These are phyloP conservation scores for Sigmodon hispidus DNA, from an alignment of 2,113 vertebrate genomes.

Conservation along the genomic window DNA sequence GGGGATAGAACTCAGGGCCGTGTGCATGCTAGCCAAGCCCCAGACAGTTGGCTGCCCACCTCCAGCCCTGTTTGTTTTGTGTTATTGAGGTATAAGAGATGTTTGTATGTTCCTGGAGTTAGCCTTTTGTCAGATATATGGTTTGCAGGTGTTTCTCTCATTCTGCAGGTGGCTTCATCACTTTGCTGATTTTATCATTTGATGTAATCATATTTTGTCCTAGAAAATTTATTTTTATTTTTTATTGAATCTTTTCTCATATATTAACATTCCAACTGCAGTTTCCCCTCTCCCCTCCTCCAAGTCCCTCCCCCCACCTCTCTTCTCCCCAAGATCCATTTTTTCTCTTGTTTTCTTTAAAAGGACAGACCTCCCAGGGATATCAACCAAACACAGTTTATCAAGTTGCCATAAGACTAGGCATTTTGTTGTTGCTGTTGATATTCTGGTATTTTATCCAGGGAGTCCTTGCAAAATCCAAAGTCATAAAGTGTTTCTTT, in stretches of 20 bases:
- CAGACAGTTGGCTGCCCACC: no score
- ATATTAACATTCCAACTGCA: no score
- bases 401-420: no score
- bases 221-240: neutral
- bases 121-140: neutral
- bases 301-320: no score
- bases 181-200: neutral
- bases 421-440: neutral
- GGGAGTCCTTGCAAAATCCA: slow-evolving; percentile 11
- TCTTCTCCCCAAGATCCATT: no score
- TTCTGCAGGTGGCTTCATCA: neutral
- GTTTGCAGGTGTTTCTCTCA: neutral
- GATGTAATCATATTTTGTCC: neutral
- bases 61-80: neutral
- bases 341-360: no score
- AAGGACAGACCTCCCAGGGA: no score
- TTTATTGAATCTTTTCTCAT: no score
- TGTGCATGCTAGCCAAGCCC: neutral
- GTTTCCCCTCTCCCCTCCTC: no score
- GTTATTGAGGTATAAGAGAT: neutral
- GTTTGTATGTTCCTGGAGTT: neutral
- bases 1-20: neutral
- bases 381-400: no score
- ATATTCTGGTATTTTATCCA: neutral
- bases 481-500: neutral